These are phyloP conservation scores for Amphimallon solstitiale DNA, from an alignment of 2,888 invertebrate species.

Conservation along the genomic window DNA sequence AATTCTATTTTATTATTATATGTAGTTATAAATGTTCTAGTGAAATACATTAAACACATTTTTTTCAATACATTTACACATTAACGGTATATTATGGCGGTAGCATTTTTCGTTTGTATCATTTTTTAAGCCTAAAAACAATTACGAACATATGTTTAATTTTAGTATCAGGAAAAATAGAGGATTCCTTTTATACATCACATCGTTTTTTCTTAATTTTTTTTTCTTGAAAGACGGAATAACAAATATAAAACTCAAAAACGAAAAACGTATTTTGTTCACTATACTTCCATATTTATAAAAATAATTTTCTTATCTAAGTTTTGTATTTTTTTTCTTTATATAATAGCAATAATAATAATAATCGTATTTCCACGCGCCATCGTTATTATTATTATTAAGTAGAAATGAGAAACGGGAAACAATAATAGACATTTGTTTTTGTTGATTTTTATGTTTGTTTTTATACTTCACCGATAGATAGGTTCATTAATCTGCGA, in stretches of 20 bases:
- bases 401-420: constrained; percentile 32
- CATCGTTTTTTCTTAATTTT: too few species aligned
- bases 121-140: constrained; percentile 18
- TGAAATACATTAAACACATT: constrained; percentile 7
- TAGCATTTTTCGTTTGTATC: constrained; percentile 6
- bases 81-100: constrained; percentile 11
- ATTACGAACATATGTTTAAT: constrained; percentile 2
- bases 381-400: constrained; percentile 2
- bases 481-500: constrained; percentile 40
- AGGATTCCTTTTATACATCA: constrained; percentile 27
- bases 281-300: constrained; percentile 38
- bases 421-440: constrained; percentile 23
- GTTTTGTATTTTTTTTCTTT: constrained; percentile 22
- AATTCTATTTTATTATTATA: constrained; percentile 14
- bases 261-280: constrained; percentile 33
- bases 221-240: constrained; percentile 29
- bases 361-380: constrained; percentile 28
- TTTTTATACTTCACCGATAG: constrained; percentile 25
- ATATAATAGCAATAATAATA: constrained; percentile 10
- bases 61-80: constrained; percentile 18
- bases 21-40: constrained; percentile 8
- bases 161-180: constrained; percentile 25
- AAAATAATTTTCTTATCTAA: constrained; percentile 36
- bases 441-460: constrained; percentile 5
- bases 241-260: constrained; percentile 34